Evolutionary conservation across 2,888 invertebrate genomes (phyloP).

Genomic region (Rhagium mordax): DNA sequence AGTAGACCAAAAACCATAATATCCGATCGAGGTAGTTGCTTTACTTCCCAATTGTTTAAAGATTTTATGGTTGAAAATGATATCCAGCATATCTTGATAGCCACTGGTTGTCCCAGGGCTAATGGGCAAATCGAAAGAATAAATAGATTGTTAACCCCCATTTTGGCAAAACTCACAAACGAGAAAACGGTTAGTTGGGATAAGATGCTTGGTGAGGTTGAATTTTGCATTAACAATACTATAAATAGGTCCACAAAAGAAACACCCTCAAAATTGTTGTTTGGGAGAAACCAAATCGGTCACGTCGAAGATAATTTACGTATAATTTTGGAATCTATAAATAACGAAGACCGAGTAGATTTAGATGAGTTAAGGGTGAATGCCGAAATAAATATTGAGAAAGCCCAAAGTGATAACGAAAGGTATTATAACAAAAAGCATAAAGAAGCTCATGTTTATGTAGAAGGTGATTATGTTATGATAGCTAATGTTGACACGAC

Average conservation of each 20-base stretch:
- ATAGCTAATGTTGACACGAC: slow-evolving; percentile 46
- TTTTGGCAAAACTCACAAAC: background rate
- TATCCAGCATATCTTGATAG: slow-evolving; percentile 35
- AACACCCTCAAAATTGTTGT: background rate
- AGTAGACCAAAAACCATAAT: background rate
- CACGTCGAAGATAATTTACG: slow-evolving; percentile 31
- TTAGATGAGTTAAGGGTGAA: slow-evolving; percentile 15
- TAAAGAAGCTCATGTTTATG: slow-evolving; percentile 17
- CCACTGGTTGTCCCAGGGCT: slow-evolving; percentile 40
- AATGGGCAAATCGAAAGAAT: too few relatives aligned
- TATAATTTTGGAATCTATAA: slow-evolving; percentile 16
- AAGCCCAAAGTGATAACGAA: slow-evolving; percentile 40
- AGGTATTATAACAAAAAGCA: slow-evolving; percentile 38
- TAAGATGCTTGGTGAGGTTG: slow-evolving; percentile 28
- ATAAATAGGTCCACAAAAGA: background rate
- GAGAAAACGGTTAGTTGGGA: slow-evolving; percentile 45
- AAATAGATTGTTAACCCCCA: background rate
- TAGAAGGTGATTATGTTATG: slow-evolving; percentile 47
- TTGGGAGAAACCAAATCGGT: too few relatives aligned
- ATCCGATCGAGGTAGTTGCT: background rate
- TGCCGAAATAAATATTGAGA: slow-evolving; percentile 41
- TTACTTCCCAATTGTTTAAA: background rate
- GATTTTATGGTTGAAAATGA: background rate
- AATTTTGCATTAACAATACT: slow-evolving; percentile 23
- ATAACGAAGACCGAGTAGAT: slow-evolving; percentile 7